Conservation (phyloP, 2,888 invertebrate species). For the Sepioteuthis lessoniana region DNA sequence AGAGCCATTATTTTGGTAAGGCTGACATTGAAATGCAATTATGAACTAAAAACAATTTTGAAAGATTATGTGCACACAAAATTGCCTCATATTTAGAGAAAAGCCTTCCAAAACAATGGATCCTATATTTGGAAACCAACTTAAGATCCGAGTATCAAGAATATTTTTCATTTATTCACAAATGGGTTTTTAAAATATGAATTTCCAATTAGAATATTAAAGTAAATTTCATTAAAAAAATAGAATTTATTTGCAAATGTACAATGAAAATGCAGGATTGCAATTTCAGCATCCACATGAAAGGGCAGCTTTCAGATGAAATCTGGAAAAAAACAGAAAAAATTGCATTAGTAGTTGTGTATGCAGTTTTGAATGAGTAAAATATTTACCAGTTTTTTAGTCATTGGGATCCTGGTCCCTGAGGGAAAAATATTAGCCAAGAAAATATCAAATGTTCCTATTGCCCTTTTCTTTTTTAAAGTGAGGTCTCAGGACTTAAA, state of each 20-base stretch:
- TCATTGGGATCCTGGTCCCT: neutral
- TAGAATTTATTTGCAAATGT: neutral
- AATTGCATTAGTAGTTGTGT: neutral
- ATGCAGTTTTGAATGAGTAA: neutral
- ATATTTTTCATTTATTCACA: neutral
- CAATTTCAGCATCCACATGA: conserved; percentile 33
- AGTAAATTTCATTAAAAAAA: neutral
- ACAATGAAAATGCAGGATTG: conserved; percentile 33
- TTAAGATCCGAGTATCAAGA: neutral
- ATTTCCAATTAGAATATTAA: neutral
- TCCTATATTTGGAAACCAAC: neutral
- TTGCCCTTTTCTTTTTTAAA: neutral
- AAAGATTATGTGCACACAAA: too few relatives aligned
- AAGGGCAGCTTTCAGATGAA: conserved; percentile 40
- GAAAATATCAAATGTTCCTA: neutral
- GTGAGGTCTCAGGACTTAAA: neutral
- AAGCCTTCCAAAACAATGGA: neutral
- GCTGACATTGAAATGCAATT: too few relatives aligned
- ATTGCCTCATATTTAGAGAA: neutral
- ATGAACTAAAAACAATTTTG: too few relatives aligned
- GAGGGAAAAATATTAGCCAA: neutral
- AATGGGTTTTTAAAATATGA: neutral
- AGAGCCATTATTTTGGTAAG: conserved; percentile 6
- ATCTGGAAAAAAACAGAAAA: conserved; percentile 34
- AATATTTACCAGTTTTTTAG: neutral